These are phyloP conservation scores for Penaeus indicus DNA, from an alignment of 1,140 invertebrate genomes.

Conservation along the genomic window DNA sequence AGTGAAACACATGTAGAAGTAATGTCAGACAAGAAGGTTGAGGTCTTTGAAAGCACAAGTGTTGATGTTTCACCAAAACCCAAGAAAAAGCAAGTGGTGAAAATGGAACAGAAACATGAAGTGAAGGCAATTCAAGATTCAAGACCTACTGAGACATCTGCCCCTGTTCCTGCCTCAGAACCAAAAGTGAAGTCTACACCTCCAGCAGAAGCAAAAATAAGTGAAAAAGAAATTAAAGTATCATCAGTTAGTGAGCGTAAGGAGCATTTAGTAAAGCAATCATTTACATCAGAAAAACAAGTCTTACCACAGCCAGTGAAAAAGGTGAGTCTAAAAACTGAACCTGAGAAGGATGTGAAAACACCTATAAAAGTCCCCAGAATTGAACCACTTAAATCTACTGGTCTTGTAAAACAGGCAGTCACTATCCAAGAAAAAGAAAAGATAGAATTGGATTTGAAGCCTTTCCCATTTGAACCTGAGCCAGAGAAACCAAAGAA, in stretches of 20 bases:
- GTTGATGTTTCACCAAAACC: constrained; percentile 53
- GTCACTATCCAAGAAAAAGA: constrained; percentile 57
- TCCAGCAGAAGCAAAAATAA: too few relatives aligned
- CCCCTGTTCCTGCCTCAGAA: background rate
- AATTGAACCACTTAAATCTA: constrained; percentile 59
- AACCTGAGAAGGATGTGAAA: too few relatives aligned
- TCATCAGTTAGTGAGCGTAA: too few relatives aligned
- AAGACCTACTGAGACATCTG: constrained; percentile 15
- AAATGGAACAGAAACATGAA: constrained; percentile 40
- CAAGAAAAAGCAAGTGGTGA: constrained; percentile 38
- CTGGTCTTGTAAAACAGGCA: constrained; percentile 54
- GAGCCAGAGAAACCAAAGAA: constrained; percentile 66
- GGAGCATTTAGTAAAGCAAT: too few relatives aligned
- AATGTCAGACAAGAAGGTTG: constrained; percentile 66
- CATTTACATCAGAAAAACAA: too few relatives aligned
- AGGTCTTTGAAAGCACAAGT: constrained; percentile 54
- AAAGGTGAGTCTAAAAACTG: too few relatives aligned
- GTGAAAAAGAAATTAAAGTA: too few relatives aligned
- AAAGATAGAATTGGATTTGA: constrained; percentile 68
- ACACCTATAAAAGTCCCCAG: constrained; percentile 17
- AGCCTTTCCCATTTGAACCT: constrained; percentile 73
- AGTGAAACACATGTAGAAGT: constrained; percentile 63
- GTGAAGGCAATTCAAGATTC: constrained; percentile 10
- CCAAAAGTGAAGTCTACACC: constrained; percentile 10
- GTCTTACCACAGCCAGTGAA: too few relatives aligned